Conservation (phyloP, 1,140 invertebrate genomes). For the Nasonia longicornis region DNA sequence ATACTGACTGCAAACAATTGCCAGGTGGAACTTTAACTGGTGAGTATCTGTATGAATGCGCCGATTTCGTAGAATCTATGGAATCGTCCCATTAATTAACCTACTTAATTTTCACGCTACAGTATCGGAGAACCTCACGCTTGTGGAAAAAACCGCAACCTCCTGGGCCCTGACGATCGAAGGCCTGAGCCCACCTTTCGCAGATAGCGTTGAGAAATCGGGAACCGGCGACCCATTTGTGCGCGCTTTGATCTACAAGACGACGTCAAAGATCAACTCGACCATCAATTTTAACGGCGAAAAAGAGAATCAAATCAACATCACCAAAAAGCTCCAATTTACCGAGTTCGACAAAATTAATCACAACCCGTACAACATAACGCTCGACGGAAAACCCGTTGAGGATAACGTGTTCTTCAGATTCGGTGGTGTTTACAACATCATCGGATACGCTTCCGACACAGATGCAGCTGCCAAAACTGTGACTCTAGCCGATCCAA, state of each 20-base stretch:
- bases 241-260: slow-evolving; percentile 51
- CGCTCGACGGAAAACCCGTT: slow-evolving; percentile 56
- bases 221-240: slow-evolving; percentile 53
- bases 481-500: slow-evolving; percentile 73
- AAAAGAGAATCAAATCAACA: neutral
- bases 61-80: too few relatives aligned
- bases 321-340: slow-evolving; percentile 26
- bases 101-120: neutral
- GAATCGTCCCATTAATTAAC: too few relatives aligned
- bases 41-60: neutral
- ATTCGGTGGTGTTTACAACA: slow-evolving; percentile 73
- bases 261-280: neutral
- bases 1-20: neutral
- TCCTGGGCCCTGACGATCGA: slow-evolving; percentile 50
- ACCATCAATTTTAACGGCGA: neutral
- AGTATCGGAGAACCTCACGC: neutral
- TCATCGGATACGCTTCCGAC: slow-evolving; percentile 65
- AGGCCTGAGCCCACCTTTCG: neutral
- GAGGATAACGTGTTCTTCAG: slow-evolving; percentile 59
- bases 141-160: slow-evolving; percentile 44
- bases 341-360: slow-evolving; percentile 63
- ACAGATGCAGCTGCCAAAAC: slow-evolving; percentile 50
- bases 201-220: slow-evolving; percentile 54
- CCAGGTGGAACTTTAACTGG: neutral
- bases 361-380: slow-evolving; percentile 61